phyloP scores from a whole-genome alignment of 2,113 vertebrate genomes.

The Calonectris borealis region DNA sequence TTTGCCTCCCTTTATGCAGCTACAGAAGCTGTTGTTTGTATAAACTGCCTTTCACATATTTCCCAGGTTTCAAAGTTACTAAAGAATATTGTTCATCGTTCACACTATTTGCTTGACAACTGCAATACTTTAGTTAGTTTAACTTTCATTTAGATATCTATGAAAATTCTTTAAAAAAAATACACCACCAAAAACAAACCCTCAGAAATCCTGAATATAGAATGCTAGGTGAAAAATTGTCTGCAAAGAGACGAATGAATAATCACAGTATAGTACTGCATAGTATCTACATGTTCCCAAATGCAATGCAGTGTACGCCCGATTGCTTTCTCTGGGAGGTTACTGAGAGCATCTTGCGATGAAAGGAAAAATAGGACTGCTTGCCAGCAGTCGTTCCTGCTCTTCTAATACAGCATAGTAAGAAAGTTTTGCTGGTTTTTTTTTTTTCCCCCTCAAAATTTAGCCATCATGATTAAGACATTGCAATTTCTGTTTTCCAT shows the following conservation, averaged over 20 bases:
- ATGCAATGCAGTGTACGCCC: neutral
- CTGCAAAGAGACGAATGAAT: neutral
- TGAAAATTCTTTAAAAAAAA: neutral
- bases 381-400: neutral
- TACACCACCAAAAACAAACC: neutral
- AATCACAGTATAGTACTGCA: rapidly evolving
- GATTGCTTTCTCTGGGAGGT: neutral
- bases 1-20: neutral
- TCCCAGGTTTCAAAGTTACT: neutral
- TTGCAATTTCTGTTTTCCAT: neutral
- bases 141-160: neutral
- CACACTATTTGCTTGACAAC: neutral
- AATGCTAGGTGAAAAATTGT: neutral
- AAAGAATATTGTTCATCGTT: neutral
- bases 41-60: neutral
- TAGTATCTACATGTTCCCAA: neutral
- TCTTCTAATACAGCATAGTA: neutral
- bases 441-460: rapidly evolving
- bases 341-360: neutral
- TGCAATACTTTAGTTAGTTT: neutral
- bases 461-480: neutral
- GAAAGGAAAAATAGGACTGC: neutral
- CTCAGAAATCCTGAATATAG: neutral
- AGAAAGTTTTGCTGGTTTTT: neutral
- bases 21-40: constrained; percentile 22